Evolutionary conservation across 1,140 invertebrate species (phyloP).

Genomic region (Zophobas atratus): DNA sequence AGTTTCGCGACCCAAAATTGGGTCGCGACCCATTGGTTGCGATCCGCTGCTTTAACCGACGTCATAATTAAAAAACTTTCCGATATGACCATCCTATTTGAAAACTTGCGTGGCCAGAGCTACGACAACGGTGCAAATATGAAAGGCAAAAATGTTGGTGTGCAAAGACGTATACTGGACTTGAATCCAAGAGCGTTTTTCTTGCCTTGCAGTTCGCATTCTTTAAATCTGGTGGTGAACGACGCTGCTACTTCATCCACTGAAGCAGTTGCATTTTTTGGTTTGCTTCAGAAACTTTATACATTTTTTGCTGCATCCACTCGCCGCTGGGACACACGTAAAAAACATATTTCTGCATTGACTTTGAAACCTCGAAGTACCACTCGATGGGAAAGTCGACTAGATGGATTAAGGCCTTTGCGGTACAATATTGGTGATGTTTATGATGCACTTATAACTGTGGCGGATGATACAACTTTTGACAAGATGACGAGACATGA

Average conservation of each 20-base stretch:
- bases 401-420: slow-evolving; percentile 51
- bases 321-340: slow-evolving; percentile 36
- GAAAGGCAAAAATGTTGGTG: slow-evolving; percentile 60
- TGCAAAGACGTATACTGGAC: slow-evolving; percentile 55
- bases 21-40: no score
- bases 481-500: slow-evolving; percentile 54
- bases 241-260: slow-evolving; percentile 51
- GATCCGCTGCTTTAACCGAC: neutral
- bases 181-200: slow-evolving; percentile 55
- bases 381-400: slow-evolving; percentile 52
- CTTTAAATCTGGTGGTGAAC: slow-evolving; percentile 57
- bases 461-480: slow-evolving; percentile 42
- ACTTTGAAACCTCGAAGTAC: slow-evolving; percentile 54
- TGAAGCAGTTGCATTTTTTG: slow-evolving; percentile 50
- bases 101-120: slow-evolving; percentile 62
- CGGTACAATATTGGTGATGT: slow-evolving; percentile 20
- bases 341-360: slow-evolving; percentile 43
- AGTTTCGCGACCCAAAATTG: no score
- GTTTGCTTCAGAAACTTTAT: slow-evolving; percentile 52
- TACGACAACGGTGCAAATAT: slow-evolving; percentile 66
- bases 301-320: slow-evolving; percentile 50
- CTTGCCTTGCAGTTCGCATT: slow-evolving; percentile 58
- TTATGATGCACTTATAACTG: slow-evolving; percentile 47
- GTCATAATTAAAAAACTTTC: slow-evolving; percentile 29
- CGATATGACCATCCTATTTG: slow-evolving; percentile 41